A percentile compares a stretch with the other conserved stretches of the same genome.
These are phyloP conservation scores for Leiothrix lutea DNA, from an alignment of 2,113 vertebrate genomes.

Conservation along the genomic window DNA sequence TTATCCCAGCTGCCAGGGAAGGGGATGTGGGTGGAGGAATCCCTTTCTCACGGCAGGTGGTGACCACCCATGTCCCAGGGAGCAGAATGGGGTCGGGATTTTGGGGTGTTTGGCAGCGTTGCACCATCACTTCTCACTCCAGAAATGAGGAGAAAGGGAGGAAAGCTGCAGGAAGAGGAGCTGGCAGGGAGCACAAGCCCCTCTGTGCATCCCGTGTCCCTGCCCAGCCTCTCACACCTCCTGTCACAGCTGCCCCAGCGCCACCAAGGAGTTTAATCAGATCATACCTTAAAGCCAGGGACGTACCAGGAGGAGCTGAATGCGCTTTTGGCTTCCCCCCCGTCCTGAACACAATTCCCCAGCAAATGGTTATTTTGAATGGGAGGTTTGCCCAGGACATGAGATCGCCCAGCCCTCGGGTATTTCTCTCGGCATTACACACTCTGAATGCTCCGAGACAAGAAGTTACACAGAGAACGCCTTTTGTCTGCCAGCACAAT, in stretches of 20 bases:
- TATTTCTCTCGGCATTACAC: not conserved
- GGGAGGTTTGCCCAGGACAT: not conserved
- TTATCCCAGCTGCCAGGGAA: not conserved
- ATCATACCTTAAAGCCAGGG: not conserved
- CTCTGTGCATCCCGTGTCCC: not conserved
- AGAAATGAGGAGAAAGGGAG: not conserved
- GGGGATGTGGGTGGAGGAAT: not conserved
- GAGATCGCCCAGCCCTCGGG: not conserved
- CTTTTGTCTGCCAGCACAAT: constrained; percentile 46
- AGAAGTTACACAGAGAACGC: not conserved
- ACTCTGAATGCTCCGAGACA: not conserved
- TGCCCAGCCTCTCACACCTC: fast-evolving
- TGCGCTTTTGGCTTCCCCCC: not conserved
- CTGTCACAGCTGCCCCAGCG: not conserved
- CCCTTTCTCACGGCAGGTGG: fast-evolving
- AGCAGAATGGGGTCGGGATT: too few species aligned
- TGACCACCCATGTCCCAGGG: not conserved
- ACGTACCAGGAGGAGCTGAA: not conserved
- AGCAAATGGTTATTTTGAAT: not conserved
- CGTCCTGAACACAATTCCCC: not conserved
- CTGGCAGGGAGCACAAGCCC: not conserved
- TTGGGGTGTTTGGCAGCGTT: too few species aligned
- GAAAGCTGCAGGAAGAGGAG: not conserved
- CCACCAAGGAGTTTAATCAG: not conserved
- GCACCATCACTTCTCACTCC: too few species aligned